A percentile compares a stretch with the other conserved stretches of the same genome.
These are phyloP conservation scores for Nyctereutes procyonoides DNA, from an alignment of 2,113 vertebrate genomes.

Conservation along the genomic window DNA sequence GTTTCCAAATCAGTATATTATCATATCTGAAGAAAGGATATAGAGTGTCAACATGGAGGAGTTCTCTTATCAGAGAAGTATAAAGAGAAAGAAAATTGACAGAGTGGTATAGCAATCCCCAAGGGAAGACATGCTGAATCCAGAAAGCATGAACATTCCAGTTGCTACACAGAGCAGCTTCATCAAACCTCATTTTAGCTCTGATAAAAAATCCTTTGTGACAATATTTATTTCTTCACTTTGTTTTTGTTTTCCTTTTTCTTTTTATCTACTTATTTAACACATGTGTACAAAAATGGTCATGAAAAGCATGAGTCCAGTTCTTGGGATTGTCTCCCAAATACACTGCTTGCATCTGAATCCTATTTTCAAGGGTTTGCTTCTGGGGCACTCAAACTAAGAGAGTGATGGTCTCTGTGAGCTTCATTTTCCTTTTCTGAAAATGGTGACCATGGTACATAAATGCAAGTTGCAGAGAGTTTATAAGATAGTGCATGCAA, in stretches of 20 bases:
- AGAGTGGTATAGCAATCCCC: background rate
- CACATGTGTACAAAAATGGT: background rate
- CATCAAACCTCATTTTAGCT: background rate
- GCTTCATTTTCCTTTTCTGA: background rate
- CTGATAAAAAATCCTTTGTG: background rate
- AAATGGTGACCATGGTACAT: background rate
- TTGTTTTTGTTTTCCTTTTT: background rate
- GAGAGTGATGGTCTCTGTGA: background rate
- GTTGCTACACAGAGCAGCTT: background rate
- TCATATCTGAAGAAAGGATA: background rate
- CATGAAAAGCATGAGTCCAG: background rate
- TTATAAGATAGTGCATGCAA: background rate
- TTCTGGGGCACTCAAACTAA: background rate
- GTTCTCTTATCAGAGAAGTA: background rate
- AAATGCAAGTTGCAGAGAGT: background rate
- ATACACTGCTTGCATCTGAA: background rate
- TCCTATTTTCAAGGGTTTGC: background rate
- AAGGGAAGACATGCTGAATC: background rate
- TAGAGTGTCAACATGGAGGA: background rate
- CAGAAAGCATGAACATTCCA: background rate
- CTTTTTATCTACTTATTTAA: slow-evolving; percentile 1
- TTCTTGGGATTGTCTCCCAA: background rate
- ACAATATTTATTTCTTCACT: background rate
- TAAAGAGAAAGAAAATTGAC: background rate
- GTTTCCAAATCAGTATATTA: slow-evolving; percentile 1